phyloP scores from a whole-genome alignment of 2,888 invertebrate genomes.

The Acutogordius australiensis region DNA sequence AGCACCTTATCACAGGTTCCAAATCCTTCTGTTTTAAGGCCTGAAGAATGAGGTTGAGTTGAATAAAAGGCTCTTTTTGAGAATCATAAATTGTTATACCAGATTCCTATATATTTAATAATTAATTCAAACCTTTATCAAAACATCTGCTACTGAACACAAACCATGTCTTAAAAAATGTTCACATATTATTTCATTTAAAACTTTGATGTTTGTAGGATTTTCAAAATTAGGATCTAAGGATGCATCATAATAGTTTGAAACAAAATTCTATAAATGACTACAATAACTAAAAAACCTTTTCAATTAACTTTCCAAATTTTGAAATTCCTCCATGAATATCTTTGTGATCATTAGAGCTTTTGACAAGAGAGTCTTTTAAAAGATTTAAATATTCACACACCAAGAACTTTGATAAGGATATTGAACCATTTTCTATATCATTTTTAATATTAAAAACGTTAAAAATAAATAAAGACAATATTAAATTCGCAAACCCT shows the following conservation, averaged over 20 bases:
- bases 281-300: not conserved
- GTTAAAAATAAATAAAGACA: too few species aligned
- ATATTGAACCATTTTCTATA: not conserved
- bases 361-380: not conserved
- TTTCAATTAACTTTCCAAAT: conserved; percentile 9
- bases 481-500: too few species aligned
- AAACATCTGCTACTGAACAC: not conserved
- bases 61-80: conserved; percentile 7
- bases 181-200: conserved; percentile 9
- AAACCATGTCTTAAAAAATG: conserved; percentile 10
- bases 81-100: not conserved
- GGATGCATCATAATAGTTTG: conserved; percentile 6
- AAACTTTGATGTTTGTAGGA: not conserved
- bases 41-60: not conserved
- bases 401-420: not conserved
- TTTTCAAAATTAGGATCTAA: conserved; percentile 11
- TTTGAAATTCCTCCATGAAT: conserved; percentile 4
- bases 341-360: conserved; percentile 1
- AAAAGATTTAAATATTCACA: not conserved
- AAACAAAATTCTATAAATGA: not conserved
- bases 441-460: too few species aligned
- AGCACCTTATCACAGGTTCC: not conserved
- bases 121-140: not conserved
- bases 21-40: not conserved
- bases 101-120: conserved; percentile 2